Percentiles rank a stretch among this genome's conserved stretches.
phyloP scores from a whole-genome alignment of 1,140 invertebrate genomes.

The Metopolophium dirhodum region DNA sequence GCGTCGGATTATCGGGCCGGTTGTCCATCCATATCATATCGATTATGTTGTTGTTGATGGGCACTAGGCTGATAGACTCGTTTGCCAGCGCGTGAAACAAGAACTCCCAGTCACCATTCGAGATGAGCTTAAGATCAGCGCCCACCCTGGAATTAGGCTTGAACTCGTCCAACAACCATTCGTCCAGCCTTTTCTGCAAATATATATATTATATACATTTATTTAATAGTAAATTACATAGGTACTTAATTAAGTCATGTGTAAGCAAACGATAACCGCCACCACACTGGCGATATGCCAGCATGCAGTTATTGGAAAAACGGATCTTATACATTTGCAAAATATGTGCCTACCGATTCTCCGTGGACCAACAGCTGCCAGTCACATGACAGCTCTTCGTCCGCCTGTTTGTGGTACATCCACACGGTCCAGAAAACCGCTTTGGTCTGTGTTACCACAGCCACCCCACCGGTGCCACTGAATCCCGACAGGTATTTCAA shows the following conservation, averaged over 20 bases:
- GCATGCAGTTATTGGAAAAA: not conserved
- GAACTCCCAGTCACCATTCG: conserved; percentile 70
- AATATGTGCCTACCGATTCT: not conserved
- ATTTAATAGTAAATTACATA: not conserved
- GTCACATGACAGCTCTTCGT: conserved; percentile 77
- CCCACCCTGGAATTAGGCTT: conserved; percentile 74
- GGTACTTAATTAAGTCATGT: not conserved
- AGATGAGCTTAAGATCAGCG: conserved; percentile 79
- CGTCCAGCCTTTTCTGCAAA: conserved; percentile 57
- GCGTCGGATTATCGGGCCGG: conserved; percentile 58
- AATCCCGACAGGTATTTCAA: conserved; percentile 85
- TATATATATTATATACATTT: not conserved
- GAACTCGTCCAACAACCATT: conserved; percentile 71
- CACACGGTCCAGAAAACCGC: conserved; percentile 97
- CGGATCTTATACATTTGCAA: not conserved
- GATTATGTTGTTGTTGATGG: conserved; percentile 79
- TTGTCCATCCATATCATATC: conserved; percentile 74
- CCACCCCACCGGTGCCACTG: conserved; percentile 85
- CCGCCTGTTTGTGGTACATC: conserved; percentile 81
- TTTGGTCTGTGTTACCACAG: conserved; percentile 79
- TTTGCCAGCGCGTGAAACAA: conserved; percentile 69
- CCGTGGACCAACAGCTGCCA: conserved; percentile 70
- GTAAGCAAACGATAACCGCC: not conserved
- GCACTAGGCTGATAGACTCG: conserved; percentile 66
- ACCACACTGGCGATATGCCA: not conserved